Conservation (phyloP, 2,113 vertebrate genomes). For the Bubo scandiacus region DNA sequence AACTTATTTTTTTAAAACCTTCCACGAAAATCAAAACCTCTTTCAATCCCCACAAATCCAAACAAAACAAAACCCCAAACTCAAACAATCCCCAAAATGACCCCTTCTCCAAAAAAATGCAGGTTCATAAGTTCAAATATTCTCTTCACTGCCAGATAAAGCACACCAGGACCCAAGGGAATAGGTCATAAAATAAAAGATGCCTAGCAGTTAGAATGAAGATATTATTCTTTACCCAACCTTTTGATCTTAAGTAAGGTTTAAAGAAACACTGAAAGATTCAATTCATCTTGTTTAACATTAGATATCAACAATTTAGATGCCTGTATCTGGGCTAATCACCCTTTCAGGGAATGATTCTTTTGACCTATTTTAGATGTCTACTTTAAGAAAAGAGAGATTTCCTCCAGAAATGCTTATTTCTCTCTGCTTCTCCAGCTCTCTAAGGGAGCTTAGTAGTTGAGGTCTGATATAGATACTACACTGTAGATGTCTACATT, state of each 20-base stretch:
- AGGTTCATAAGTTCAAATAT: background rate
- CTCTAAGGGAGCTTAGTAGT: background rate
- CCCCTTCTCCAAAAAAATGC: background rate
- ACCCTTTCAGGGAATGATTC: rapidly evolving
- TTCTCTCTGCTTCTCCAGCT: background rate
- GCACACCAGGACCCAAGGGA: background rate
- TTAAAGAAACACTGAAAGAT: background rate
- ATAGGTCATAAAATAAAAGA: background rate
- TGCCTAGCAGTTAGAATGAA: background rate
- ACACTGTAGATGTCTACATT: background rate
- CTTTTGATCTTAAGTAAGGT: background rate
- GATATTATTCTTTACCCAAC: background rate
- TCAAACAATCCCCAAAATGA: background rate
- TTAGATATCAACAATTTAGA: background rate
- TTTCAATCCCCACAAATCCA: background rate
- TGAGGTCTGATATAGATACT: background rate
- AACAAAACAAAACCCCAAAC: background rate
- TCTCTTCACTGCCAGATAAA: background rate
- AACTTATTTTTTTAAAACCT: background rate
- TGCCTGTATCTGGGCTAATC: background rate
- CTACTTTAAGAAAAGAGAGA: background rate
- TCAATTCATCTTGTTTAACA: background rate
- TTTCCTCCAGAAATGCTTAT: background rate
- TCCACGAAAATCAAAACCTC: background rate
- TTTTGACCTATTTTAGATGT: background rate